Evolutionary conservation across 2,113 vertebrate species (phyloP).

Genomic region (Phalacrocorax brasilianus): DNA sequence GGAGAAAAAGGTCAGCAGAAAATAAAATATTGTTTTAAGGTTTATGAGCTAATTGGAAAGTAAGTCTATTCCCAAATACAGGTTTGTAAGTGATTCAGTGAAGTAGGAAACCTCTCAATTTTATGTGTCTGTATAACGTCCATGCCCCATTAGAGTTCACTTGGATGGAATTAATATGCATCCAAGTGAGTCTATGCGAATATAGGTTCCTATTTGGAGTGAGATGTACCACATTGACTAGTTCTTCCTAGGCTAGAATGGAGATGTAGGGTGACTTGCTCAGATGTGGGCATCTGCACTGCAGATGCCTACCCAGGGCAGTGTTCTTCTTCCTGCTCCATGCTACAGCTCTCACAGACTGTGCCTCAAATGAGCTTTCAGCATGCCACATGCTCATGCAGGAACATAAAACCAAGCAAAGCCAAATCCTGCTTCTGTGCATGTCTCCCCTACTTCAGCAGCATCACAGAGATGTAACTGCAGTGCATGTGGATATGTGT

Average conservation of each 20-base stretch:
- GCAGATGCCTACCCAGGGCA: not conserved
- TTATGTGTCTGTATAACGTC: not conserved
- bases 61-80: not conserved
- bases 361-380: not conserved
- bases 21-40: not conserved
- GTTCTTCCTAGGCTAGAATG: not conserved
- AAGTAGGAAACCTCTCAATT: not conserved
- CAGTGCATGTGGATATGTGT: not conserved
- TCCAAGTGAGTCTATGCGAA: not conserved
- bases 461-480: not conserved
- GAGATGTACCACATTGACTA: not conserved
- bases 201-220: not conserved
- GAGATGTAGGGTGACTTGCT: not conserved
- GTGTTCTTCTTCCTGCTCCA: not conserved
- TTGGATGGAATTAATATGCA: not conserved
- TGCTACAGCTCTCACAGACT: not conserved
- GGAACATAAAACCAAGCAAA: not conserved
- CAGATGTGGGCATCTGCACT: not conserved
- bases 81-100: not conserved
- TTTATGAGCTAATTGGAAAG: not conserved
- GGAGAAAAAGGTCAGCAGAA: not conserved
- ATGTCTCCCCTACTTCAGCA: not conserved
- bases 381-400: not conserved
- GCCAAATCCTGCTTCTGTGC: not conserved
- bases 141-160: not conserved